A percentile compares a stretch with the other conserved stretches of the same genome.
phyloP scores from a whole-genome alignment of 2,113 vertebrate genomes.

The Pteruthius melanotis region DNA sequence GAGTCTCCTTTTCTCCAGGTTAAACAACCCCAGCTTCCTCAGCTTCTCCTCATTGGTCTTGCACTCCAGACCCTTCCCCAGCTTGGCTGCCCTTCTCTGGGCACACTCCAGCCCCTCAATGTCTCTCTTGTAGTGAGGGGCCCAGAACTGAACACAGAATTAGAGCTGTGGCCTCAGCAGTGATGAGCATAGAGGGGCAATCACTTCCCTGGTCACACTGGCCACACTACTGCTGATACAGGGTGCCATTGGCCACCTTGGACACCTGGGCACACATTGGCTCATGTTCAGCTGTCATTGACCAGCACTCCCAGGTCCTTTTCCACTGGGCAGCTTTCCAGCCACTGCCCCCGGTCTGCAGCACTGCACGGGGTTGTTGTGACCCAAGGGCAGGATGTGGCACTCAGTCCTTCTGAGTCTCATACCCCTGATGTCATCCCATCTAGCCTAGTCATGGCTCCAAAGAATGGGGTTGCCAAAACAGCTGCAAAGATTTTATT shows the following conservation, averaged over 20 bases:
- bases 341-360: not conserved
- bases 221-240: fast-evolving
- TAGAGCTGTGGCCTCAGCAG: fast-evolving
- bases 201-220: not conserved
- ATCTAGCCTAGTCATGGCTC: not conserved
- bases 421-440: not conserved
- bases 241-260: not conserved
- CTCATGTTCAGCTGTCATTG: fast-evolving
- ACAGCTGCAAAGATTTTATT: not conserved
- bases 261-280: not conserved
- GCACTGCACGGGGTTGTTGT: not conserved
- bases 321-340: not conserved
- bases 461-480: not conserved
- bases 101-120: fast-evolving
- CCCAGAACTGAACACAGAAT: fast-evolving
- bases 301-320: not conserved
- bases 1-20: not conserved
- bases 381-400: fast-evolving
- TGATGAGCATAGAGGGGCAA: fast-evolving
- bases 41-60: fast-evolving
- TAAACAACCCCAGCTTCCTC: not conserved
- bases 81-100: fast-evolving
- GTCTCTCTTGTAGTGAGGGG: not conserved
- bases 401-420: not conserved
- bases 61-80: not conserved